Conservation (phyloP, 1,140 invertebrate genomes). For the Eubasilissa regina region DNA sequence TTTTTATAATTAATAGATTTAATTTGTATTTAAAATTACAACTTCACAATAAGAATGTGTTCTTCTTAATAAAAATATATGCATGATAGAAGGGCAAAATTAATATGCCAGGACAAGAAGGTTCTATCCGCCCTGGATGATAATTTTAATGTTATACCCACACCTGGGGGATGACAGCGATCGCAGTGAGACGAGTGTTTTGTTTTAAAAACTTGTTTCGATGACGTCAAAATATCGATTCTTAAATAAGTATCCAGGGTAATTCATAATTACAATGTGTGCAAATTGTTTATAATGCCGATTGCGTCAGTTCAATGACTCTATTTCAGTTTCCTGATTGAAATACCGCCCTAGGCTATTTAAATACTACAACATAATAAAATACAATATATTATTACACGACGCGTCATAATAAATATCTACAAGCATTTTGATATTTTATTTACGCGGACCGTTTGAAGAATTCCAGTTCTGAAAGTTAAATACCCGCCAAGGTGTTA, state of each 20-base stretch:
- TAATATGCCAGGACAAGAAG: too few species aligned
- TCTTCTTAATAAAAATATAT: too few species aligned
- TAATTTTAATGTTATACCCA: too few species aligned
- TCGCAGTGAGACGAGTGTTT: too few species aligned
- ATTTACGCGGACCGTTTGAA: not conserved
- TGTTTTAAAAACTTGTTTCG: too few species aligned
- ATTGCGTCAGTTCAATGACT: constrained; percentile 14
- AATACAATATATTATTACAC: constrained; percentile 5
- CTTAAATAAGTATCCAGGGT: not conserved
- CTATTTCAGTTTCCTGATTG: constrained; percentile 21
- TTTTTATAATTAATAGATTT: too few species aligned
- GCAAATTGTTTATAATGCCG: constrained; percentile 16
- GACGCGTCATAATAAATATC: constrained; percentile 7
- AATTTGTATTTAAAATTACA: too few species aligned
- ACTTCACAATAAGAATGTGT: too few species aligned
- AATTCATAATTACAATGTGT: constrained; percentile 14
- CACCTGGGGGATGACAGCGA: too few species aligned
- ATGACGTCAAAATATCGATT: not conserved
- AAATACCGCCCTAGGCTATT: constrained; percentile 16
- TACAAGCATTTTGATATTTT: constrained; percentile 25
- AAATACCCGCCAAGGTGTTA: too few species aligned
- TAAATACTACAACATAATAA: constrained; percentile 28
- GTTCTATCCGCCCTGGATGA: too few species aligned
- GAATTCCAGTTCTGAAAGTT: not conserved
- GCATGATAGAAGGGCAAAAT: too few species aligned